Conservation (phyloP, 2,797 vertebrate species). For the Labeo calbasu region DNA sequence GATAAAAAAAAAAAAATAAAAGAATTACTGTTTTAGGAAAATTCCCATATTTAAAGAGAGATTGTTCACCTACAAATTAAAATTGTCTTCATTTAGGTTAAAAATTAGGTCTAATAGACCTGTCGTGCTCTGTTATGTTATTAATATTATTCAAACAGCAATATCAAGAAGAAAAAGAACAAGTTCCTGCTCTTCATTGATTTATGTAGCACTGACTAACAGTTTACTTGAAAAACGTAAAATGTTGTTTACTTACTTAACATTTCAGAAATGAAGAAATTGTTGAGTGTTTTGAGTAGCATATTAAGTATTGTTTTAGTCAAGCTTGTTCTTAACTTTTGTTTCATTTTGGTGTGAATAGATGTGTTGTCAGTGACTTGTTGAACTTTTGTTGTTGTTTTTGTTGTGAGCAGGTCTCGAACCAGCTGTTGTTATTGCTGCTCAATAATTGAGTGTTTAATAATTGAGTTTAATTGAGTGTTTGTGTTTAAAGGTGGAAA, state of each 20-base stretch:
- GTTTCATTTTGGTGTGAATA: neutral
- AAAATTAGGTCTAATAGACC: neutral
- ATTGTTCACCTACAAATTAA: neutral
- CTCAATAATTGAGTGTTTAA: constrained; percentile 5
- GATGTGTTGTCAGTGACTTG: neutral
- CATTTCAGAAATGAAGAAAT: too few species aligned
- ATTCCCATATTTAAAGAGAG: neutral
- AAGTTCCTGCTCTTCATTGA: neutral
- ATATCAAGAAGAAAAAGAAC: neutral
- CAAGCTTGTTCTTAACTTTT: too few species aligned
- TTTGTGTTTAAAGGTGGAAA: constrained; percentile 74
- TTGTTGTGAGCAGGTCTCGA: neutral
- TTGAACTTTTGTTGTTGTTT: neutral
- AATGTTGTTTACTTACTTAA: neutral
- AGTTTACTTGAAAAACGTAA: neutral
- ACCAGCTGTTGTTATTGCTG: neutral
- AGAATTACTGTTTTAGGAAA: neutral
- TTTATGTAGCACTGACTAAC: neutral
- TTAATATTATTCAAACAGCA: neutral
- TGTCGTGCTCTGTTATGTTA: neutral
- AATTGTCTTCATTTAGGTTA: neutral
- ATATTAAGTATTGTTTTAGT: too few species aligned
- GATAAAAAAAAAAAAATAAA: too few species aligned
- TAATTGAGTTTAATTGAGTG: constrained; percentile 9
- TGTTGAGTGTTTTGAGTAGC: too few species aligned